Evolutionary conservation across 2,113 vertebrate species (phyloP).

Genomic region (Talpa occidentalis): DNA sequence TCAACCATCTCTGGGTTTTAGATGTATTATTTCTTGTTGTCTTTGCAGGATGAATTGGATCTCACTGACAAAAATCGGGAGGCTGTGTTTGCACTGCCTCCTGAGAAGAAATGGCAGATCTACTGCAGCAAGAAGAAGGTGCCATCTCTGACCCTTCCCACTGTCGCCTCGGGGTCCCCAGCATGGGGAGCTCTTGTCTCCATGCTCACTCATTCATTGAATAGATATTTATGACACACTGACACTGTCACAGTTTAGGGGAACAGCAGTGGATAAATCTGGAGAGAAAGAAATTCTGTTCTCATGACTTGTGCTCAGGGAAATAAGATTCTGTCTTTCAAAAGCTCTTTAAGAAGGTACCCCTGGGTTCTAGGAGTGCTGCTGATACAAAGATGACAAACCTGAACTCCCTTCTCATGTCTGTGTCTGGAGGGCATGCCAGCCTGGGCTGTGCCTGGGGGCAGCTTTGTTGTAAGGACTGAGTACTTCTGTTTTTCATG

Average conservation of each 20-base stretch:
- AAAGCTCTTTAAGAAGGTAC: background rate
- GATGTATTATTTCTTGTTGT: background rate
- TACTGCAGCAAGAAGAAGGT: slow-evolving; percentile 99
- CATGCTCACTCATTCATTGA: background rate
- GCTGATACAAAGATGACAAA: background rate
- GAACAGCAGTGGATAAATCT: background rate
- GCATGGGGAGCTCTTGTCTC: accelerated
- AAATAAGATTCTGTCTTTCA: background rate
- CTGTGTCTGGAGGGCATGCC: accelerated
- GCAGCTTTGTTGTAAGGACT: background rate
- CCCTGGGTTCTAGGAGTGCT: background rate
- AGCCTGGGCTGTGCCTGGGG: too few relatives aligned
- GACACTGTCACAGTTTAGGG: background rate
- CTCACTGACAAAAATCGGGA: slow-evolving; percentile 98
- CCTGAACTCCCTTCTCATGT: accelerated
- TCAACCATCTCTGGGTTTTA: background rate
- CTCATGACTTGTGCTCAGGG: background rate
- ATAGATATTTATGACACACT: too few relatives aligned
- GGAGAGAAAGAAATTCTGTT: too few relatives aligned
- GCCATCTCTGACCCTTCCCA: background rate
- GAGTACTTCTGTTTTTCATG: background rate
- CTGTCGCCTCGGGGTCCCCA: background rate
- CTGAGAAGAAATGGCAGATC: slow-evolving; percentile 99
- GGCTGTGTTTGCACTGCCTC: slow-evolving; percentile 97
- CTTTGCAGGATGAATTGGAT: slow-evolving; percentile 95